These are phyloP conservation scores for Meriones psammophilus DNA, from an alignment of 2,797 vertebrate genomes.

Conservation along the genomic window DNA sequence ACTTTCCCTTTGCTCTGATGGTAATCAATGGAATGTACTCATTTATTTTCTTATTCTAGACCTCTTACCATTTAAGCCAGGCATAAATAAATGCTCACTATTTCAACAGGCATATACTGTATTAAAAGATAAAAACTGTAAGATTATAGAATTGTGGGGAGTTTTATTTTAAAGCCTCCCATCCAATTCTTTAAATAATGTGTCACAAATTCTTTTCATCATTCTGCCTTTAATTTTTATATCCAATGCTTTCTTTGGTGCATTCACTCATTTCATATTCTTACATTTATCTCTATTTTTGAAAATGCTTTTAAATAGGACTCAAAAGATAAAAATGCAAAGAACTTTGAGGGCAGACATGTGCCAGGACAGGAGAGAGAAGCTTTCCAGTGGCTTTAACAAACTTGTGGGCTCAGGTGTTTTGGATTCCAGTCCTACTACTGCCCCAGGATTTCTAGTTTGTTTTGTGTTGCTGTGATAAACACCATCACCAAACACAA, in stretches of 20 bases:
- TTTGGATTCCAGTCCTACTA: not conserved
- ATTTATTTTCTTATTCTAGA: not conserved
- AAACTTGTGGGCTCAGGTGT: fast-evolving
- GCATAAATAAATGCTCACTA: not conserved
- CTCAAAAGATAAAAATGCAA: not conserved
- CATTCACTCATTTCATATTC: not conserved
- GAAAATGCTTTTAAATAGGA: not conserved
- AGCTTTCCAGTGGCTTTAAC: not conserved
- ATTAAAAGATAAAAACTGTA: not conserved
- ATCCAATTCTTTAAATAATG: not conserved
- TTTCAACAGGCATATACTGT: not conserved
- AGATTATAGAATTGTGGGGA: not conserved
- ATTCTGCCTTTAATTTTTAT: not conserved
- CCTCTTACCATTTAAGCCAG: not conserved
- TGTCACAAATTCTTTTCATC: not conserved
- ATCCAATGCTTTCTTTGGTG: not conserved
- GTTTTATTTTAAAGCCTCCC: not conserved
- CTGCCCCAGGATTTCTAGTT: not conserved
- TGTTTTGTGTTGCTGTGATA: not conserved
- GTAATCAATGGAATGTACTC: not conserved
- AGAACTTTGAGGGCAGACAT: not conserved
- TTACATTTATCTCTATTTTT: not conserved
- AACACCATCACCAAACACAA: too few relatives aligned
- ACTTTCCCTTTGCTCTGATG: not conserved
- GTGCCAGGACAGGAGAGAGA: not conserved